These are phyloP conservation scores for Atta texana DNA, from an alignment of 1,140 invertebrate species.

Conservation along the genomic window DNA sequence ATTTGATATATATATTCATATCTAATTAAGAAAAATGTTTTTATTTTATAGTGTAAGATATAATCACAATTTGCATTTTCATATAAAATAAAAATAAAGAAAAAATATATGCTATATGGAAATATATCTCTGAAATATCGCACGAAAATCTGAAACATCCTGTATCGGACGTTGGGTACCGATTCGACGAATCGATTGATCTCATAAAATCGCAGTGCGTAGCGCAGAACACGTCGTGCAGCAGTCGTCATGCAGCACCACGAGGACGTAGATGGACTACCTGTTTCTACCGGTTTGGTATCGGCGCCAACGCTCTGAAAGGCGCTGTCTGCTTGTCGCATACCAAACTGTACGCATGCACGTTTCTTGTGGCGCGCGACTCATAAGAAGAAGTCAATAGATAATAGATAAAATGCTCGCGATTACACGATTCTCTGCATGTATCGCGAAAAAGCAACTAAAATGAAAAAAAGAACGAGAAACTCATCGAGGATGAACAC, in stretches of 20 bases:
- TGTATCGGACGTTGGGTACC: neutral
- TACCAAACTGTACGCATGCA: constrained; percentile 60
- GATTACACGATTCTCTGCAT: constrained; percentile 42
- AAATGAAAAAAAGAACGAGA: neutral
- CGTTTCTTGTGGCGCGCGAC: constrained; percentile 38
- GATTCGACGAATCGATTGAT: constrained; percentile 38
- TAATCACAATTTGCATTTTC: neutral
- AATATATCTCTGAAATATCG: neutral
- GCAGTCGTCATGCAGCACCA: constrained; percentile 38
- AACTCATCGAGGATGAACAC: neutral
- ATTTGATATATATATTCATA: neutral
- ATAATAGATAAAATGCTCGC: constrained; percentile 67
- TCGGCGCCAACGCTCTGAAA: constrained; percentile 75
- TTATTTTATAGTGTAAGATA: too few relatives aligned
- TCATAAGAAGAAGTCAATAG: constrained; percentile 66
- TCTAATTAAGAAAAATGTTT: neutral
- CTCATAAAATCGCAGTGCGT: constrained; percentile 55
- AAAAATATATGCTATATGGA: neutral
- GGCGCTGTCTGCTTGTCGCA: constrained; percentile 67
- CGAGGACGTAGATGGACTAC: constrained; percentile 76
- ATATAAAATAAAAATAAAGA: neutral
- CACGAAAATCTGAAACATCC: neutral
- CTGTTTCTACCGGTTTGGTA: constrained; percentile 78
- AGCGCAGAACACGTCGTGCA: constrained; percentile 47
- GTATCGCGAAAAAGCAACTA: neutral